Evolutionary conservation across 37 sponge, comb jelly and placozoan species (phyloP), one percentile per base, ranked within the genome.

Genomic region (Theonella swinhoei): DNA sequence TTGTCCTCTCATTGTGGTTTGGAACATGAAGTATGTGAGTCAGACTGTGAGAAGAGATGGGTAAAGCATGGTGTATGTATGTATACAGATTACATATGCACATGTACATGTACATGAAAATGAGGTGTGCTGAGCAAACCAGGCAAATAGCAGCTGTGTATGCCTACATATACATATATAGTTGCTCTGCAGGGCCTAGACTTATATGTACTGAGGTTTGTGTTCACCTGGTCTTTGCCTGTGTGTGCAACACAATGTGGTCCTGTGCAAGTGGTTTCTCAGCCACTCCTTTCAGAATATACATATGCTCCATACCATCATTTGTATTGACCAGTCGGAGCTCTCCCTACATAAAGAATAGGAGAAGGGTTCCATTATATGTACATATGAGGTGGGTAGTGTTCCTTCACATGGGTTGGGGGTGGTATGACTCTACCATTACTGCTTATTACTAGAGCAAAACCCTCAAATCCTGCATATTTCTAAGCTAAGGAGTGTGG

Each of bases 181-280:
- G 8, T 26, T 20, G 68, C 19, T 9, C 5, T 7, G 5, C 14
- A 47, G 7, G 54, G 54, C 14, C 11, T 14, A 47, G 54, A 14
- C 54, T 17, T 47, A 14, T 28, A 34, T 54, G 29, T 34, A 66
- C n/a, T n/a, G n/a, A n/a, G n/a, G n/a, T 29, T n/a, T 60, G 17
- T 39, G 25, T 37, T 24, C 39, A 91, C 88, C 88, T 94, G 70
- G 75, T 71, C 68, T 90, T 90, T 42, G 87, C 95, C 47, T 85
- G 84, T 58, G 83, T 77, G 22, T 82, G 68, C 59, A 94, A 25
- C 4, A n/a, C 79, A 70, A 94, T 68, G 41, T 71, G 31, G 28
- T 85, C 95, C 30, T 88, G 87, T n/a, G 95, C 91, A 30, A 91
- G 75, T 24, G 95, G 91, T 42, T 80, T 84, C 37, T 87, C 79